Conservation (phyloP, 2,888 invertebrate species). For the Helobdella robusta region DNA sequence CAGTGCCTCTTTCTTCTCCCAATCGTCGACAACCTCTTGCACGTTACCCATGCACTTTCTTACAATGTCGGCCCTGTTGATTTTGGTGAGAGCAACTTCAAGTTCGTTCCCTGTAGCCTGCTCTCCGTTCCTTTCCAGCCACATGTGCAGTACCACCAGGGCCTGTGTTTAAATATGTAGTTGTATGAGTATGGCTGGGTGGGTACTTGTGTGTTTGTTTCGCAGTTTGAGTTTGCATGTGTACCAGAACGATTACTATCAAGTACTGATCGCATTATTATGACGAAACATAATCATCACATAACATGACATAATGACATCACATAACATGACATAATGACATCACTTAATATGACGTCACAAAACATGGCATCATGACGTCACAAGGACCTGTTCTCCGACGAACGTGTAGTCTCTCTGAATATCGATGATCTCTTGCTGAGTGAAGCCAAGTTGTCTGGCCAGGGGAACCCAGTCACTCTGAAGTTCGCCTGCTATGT, state of each 20-base stretch:
- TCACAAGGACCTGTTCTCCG: conserved; percentile 54
- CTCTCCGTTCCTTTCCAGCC: conserved; percentile 77
- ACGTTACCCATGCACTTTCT: conserved; percentile 50
- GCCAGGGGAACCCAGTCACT: conserved; percentile 57
- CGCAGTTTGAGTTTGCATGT: too few relatives aligned
- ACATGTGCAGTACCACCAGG: conserved; percentile 80
- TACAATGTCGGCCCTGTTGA: conserved; percentile 29
- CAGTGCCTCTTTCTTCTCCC: conserved; percentile 61
- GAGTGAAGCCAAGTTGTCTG: conserved; percentile 72
- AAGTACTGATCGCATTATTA: neutral
- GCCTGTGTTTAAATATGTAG: conserved; percentile 62
- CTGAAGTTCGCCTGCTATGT: conserved; percentile 65
- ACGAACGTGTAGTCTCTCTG: conserved; percentile 72
- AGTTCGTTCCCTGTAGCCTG: conserved; percentile 57
- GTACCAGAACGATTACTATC: neutral
- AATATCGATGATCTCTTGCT: conserved; percentile 69
- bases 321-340: neutral
- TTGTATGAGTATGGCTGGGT: too few relatives aligned
- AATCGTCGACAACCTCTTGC: conserved; percentile 65
- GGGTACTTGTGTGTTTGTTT: too few relatives aligned
- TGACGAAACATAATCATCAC: too few relatives aligned
- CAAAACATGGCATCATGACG: neutral
- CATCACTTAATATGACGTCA: neutral
- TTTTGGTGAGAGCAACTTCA: conserved; percentile 23
- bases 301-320: too few relatives aligned